Conservation (phyloP, 2,113 vertebrate genomes). For the Dryoscopus gambensis region DNA sequence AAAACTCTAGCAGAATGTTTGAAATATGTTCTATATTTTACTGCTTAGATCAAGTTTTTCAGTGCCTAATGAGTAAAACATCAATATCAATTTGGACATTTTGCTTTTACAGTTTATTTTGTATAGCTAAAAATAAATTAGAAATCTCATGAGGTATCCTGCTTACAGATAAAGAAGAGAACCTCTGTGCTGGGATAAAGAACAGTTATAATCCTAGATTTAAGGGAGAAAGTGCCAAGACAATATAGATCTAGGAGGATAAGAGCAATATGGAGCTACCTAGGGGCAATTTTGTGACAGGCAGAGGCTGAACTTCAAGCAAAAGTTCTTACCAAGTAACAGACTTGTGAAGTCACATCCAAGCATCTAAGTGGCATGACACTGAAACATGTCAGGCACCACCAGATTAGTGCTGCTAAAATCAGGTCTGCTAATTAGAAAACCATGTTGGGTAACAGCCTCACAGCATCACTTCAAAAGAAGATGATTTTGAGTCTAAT, state of each 20-base stretch:
- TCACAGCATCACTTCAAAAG: neutral
- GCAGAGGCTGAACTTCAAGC: neutral
- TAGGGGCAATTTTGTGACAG: neutral
- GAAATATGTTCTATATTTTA: neutral
- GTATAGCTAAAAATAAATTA: neutral
- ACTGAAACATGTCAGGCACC: neutral
- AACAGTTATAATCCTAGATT: neutral
- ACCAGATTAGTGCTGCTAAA: neutral
- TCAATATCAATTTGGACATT: neutral
- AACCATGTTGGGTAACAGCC: neutral
- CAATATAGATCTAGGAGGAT: neutral
- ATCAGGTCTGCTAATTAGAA: neutral
- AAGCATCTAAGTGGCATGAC: neutral
- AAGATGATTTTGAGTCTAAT: neutral
- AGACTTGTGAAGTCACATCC: neutral
- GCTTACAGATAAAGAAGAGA: neutral
- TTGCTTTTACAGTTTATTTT: neutral
- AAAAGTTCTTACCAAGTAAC: neutral
- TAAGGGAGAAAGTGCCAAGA: neutral
- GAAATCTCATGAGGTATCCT: neutral
- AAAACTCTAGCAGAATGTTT: neutral
- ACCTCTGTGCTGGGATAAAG: neutral
- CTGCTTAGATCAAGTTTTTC: neutral
- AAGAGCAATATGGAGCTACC: neutral
- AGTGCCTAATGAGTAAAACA: neutral